Evolutionary conservation across 2,113 vertebrate genomes (phyloP), one percentile per base, ranked within the genome.

Genomic region (Ornithorhynchus anatinus): DNA sequence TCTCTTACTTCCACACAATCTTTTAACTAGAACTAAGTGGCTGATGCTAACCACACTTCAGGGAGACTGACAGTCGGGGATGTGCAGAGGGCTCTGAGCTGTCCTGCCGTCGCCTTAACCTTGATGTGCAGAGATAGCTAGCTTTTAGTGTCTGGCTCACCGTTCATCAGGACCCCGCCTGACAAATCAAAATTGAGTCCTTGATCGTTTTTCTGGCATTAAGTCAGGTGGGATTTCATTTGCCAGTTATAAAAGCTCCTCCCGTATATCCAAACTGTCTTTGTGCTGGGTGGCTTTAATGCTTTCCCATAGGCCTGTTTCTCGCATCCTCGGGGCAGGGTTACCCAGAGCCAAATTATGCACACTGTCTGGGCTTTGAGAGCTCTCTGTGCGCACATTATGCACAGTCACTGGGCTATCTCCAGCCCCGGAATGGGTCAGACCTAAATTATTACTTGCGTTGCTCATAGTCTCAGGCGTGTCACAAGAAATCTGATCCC

Each of bases 61-160:
- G 40, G 1, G 53, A 25, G 63, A 75, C 45, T 66, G 73, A 75
- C 5, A 4, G n/a, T 15, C 1, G 47, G 42, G 74, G 39, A 63
- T 64, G 43, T 79, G 76, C 69, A 57, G 23, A 59, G 60, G 77
- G 20, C 20, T 66, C 73, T 43, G 56, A 54, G 64, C 43, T 15
- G 4, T 45, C 25, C 6, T 76, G 74, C n/a, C 22, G 32, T 54
- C 65, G 48, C 71, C 75, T 54, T 22, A 40, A 69, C 83, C 74
- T 80, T 87, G 85, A 83, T 35, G 59, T 74, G 80, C 82, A 11
- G 70, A 68, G 68, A 82, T 73, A 87, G 58, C 54, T 39, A 40
- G 29, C 57, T 10, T 32, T 48, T 31, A 64, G 60, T 76, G 71
- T 84, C 63, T 51, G 22, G 47, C 3, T 77, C 22, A 58, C 22